Evolutionary conservation across 2,113 vertebrate species (phyloP), one percentile per base, ranked within the genome.

Genomic region (Rhombomys opimus): DNA sequence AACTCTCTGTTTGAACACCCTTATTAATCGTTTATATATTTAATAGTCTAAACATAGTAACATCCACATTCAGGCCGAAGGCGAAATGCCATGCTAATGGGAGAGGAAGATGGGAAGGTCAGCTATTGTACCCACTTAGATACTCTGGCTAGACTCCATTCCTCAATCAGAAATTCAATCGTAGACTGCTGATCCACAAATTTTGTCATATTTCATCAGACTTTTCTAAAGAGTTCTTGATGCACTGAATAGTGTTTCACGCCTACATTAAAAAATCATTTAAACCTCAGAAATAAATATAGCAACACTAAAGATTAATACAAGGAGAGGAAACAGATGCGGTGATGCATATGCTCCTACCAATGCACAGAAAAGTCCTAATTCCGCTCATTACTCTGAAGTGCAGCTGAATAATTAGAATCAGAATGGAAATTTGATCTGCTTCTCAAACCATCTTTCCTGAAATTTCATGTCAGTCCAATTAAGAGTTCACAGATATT

Each of bases 171-270:
- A 97, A 97, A 82, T 81, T 73, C 78, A 95, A 72, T 80, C 96
- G 96, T 97, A 96, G 94, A 97, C 80, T 96, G 61, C 90, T 50
- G 70, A 96, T 67, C 84, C 95, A 89, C 76, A 86, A 67, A 95
- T 95, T 95, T 96, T 96, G 93, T 95, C 88, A 86, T 89, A 90
- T 97, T 96, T 97, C 89, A 96, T 65, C 77, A 98, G 97, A 96
- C 97, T 95, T 96, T 95, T 98, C 97, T 65, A 13, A 95, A 97
- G 96, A 87, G n/a, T 97, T 97, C 92, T 97, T 96, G 70, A 93
- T 87, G 61, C 89, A 86, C 92, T 92, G 92, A 95, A 90, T 97
- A 93, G 89, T 88, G 41, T 94, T 97, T 82, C 95, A 95, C 80
- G 75, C 95, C 90, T 54, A 13, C 91, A 94, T 65, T 65, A 57